Evolutionary conservation across 2,888 invertebrate species (phyloP).

Genomic region (Trisateles emortualis): DNA sequence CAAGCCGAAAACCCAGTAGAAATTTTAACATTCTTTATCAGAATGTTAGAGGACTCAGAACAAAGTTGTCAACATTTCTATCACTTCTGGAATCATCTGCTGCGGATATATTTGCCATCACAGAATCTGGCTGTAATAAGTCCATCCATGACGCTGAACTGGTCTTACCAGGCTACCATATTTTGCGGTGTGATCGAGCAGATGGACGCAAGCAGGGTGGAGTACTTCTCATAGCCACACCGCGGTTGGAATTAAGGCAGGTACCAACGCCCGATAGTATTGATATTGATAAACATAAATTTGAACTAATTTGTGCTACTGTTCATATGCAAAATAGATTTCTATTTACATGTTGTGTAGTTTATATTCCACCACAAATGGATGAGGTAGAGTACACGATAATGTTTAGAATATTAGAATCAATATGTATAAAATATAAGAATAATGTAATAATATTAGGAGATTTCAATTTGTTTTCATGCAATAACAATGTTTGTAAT

Average conservation of each 20-base stretch:
- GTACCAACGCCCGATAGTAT: neutral
- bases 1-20: too few relatives aligned
- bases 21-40: too few relatives aligned
- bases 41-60: neutral
- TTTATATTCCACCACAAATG: conserved; percentile 15
- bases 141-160: too few relatives aligned
- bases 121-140: conserved; percentile 9
- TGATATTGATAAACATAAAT: neutral
- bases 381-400: conserved; percentile 8
- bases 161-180: too few relatives aligned
- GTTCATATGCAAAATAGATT: conserved; percentile 2
- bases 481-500: conserved; percentile 5
- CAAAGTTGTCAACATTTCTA: conserved; percentile 5
- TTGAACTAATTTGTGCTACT: conserved; percentile 10
- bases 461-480: conserved; percentile 7
- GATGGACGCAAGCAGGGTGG: too few relatives aligned
- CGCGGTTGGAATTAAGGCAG: too few relatives aligned
- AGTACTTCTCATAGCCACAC: too few relatives aligned
- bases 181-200: too few relatives aligned
- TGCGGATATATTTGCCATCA: conserved; percentile 7
- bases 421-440: conserved; percentile 7
- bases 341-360: conserved; percentile 13
- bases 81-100: conserved; percentile 7
- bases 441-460: conserved; percentile 7
- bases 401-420: conserved; percentile 12